Evolutionary conservation across 2,113 vertebrate genomes (phyloP).

Genomic region (Aldabrachelys gigantea): DNA sequence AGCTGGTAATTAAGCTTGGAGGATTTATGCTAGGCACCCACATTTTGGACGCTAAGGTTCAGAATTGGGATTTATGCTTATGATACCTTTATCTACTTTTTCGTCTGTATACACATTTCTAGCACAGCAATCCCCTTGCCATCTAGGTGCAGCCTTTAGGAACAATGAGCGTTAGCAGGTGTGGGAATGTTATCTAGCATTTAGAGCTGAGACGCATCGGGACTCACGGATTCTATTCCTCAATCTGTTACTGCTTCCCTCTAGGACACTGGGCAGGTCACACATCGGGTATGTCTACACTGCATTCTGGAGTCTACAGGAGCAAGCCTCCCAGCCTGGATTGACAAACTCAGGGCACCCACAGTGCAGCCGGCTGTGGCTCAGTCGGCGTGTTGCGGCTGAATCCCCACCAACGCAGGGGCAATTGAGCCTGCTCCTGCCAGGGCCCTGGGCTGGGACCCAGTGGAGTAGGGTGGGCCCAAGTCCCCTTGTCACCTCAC

Average conservation of each 20-base stretch:
- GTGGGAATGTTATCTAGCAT: background rate
- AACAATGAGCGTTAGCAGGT: background rate
- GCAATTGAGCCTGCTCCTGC: no score
- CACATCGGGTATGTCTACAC: no score
- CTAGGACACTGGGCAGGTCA: background rate
- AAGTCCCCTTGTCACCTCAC: no score
- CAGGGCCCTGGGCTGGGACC: no score
- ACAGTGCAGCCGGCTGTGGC: no score
- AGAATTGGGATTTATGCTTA: no score
- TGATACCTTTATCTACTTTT: background rate
- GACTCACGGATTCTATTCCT: background rate
- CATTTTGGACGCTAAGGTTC: no score
- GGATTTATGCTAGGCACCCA: no score
- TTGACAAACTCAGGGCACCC: background rate
- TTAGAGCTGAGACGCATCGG: accelerated
- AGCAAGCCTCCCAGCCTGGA: background rate
- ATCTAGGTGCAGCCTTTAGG: background rate
- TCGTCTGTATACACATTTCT: background rate
- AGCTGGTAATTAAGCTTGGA: no score
- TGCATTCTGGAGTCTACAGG: background rate
- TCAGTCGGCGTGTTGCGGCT: no score
- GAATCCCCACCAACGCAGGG: no score
- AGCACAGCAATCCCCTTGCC: background rate
- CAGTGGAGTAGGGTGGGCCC: no score
- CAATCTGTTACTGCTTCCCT: background rate